Conservation (phyloP, 2,888 invertebrate genomes). For the Fragum whitleyi region DNA sequence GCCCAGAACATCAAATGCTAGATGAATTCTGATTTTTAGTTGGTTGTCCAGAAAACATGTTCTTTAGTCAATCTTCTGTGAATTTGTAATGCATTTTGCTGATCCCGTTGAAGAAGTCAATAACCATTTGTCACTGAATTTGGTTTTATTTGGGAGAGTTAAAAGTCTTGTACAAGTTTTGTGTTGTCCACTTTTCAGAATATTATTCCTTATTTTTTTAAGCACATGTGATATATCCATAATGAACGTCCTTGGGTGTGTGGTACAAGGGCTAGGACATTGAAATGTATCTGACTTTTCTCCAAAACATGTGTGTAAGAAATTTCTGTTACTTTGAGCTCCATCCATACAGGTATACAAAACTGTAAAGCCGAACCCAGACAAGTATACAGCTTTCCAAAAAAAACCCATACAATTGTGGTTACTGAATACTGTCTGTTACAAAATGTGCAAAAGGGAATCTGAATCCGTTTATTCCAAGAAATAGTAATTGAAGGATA, state of each 20-base stretch:
- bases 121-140: slow-evolving; percentile 39
- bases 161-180: slow-evolving; percentile 22
- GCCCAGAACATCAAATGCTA: slow-evolving; percentile 54
- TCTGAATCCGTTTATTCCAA: slow-evolving; percentile 52
- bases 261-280: slow-evolving; percentile 36
- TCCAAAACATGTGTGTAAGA: slow-evolving; percentile 33
- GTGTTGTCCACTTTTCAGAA: slow-evolving; percentile 43
- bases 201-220: slow-evolving; percentile 52
- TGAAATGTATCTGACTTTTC: slow-evolving; percentile 18
- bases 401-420: slow-evolving; percentile 48
- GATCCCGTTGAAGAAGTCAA: slow-evolving; percentile 50
- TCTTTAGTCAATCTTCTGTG: slow-evolving; percentile 57
- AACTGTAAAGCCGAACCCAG: slow-evolving; percentile 40
- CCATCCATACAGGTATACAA: slow-evolving; percentile 61
- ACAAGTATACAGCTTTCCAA: slow-evolving; percentile 39
- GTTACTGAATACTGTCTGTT: slow-evolving; percentile 31
- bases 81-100: slow-evolving; percentile 49
- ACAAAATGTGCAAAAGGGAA: slow-evolving; percentile 58
- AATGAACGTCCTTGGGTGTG: slow-evolving; percentile 34
- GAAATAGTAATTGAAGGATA: slow-evolving; percentile 50
- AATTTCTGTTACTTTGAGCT: slow-evolving; percentile 47
- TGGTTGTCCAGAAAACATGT: slow-evolving; percentile 47
- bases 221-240: slow-evolving; percentile 60
- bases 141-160: slow-evolving; percentile 8
- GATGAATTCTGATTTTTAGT: slow-evolving; percentile 50